Conservation (phyloP, 2,888 invertebrate genomes). For the Pollenia angustigena region DNA sequence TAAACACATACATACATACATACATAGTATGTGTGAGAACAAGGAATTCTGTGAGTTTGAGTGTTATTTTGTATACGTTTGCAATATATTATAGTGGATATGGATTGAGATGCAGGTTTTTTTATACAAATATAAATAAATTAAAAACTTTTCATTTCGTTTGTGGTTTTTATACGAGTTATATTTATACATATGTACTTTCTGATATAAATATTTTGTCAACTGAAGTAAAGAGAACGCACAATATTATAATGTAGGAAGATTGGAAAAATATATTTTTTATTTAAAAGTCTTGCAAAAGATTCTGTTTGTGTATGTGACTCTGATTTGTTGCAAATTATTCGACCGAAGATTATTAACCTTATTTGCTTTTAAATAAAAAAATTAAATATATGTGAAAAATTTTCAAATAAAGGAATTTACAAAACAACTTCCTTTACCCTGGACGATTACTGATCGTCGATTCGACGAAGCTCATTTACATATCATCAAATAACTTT, state of each 20-base stretch:
- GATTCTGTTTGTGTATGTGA: too few relatives aligned
- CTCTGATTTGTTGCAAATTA: too few relatives aligned
- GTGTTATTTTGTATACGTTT: not conserved
- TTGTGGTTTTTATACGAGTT: conserved; percentile 23
- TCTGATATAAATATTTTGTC: not conserved
- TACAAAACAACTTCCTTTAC: too few relatives aligned
- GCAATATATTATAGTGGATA: conserved; percentile 3
- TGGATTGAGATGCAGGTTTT: conserved; percentile 1
- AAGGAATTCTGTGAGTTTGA: not conserved
- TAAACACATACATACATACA: too few relatives aligned
- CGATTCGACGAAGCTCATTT: too few relatives aligned
- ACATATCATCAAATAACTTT: too few relatives aligned
- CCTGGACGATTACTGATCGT: too few relatives aligned
- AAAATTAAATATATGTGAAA: too few relatives aligned
- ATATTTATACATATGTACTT: not conserved
- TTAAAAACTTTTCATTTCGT: conserved; percentile 48
- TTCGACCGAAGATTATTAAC: too few relatives aligned
- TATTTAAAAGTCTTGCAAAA: too few relatives aligned
- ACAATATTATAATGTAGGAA: not conserved
- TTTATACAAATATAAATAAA: conserved; percentile 4
- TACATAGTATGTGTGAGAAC: not conserved
- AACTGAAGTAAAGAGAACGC: not conserved
- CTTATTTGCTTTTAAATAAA: too few relatives aligned
- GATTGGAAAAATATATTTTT: not conserved
- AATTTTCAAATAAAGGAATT: too few relatives aligned